Conservation (phyloP, 2,113 vertebrate species). For the Xerus inauris region DNA sequence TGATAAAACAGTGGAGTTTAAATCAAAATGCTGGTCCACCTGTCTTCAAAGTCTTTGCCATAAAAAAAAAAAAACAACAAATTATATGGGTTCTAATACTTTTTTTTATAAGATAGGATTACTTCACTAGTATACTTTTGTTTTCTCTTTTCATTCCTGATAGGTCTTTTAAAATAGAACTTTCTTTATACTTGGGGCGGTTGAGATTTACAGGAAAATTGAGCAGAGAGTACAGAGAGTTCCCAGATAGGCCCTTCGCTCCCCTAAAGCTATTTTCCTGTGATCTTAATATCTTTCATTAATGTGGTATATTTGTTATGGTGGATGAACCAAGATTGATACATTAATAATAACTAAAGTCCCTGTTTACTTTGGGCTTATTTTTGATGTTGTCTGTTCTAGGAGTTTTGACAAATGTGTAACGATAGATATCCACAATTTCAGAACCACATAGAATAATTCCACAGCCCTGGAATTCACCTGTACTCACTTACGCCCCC, state of each 20-base stretch:
- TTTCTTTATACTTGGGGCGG: not conserved
- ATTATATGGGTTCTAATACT: not conserved
- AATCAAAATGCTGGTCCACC: not conserved
- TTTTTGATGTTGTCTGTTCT: not conserved
- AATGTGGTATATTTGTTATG: not conserved
- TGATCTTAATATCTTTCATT: not conserved
- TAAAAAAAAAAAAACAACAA: not conserved
- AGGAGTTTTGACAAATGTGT: not conserved
- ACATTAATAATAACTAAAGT: not conserved
- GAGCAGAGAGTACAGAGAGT: not conserved
- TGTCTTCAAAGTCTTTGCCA: not conserved
- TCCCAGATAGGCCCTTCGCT: not conserved
- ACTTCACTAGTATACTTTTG: not conserved
- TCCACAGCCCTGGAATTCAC: not conserved
- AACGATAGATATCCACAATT: not conserved
- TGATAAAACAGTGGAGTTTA: not conserved
- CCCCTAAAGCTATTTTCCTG: not conserved
- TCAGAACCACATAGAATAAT: not conserved
- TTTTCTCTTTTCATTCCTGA: not conserved
- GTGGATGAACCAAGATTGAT: not conserved
- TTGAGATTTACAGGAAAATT: not conserved
- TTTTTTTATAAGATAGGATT: not conserved
- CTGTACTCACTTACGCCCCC: not conserved
- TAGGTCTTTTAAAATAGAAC: not conserved
- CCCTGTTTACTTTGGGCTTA: not conserved